These are phyloP conservation scores for Lydus trimaculatus DNA, from an alignment of 2,888 invertebrate species.

Conservation along the genomic window DNA sequence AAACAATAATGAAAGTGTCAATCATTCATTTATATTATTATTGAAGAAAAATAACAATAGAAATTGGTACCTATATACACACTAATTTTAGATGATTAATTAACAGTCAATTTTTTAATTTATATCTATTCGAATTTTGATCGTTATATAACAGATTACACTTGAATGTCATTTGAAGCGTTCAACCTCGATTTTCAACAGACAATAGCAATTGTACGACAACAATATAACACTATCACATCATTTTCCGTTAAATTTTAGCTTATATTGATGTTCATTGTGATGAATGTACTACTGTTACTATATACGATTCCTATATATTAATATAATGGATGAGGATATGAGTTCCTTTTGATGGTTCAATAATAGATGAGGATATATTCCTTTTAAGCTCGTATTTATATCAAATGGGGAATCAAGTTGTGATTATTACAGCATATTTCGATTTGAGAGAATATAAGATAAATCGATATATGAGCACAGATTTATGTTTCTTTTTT, in stretches of 20 bases:
- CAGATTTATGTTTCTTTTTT: constrained; percentile 24
- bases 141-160: constrained; percentile 6
- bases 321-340: neutral
- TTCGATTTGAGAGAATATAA: neutral
- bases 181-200: neutral
- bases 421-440: neutral
- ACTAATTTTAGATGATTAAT: neutral
- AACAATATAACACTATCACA: neutral
- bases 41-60: neutral
- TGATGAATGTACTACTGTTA: neutral
- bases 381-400: neutral
- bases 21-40: neutral
- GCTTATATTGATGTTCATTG: neutral
- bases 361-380: neutral
- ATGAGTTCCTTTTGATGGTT: neutral
- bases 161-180: neutral
- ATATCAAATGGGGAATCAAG: neutral
- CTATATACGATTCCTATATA: neutral
- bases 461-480: neutral
- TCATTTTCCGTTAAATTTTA: constrained; percentile 7
- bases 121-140: neutral
- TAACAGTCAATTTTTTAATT: neutral
- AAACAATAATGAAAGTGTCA: constrained; percentile 31
- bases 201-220: constrained; percentile 7
- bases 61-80: neutral